Conservation (phyloP, 2,888 invertebrate genomes). For the Drosophila percnosoma region DNA sequence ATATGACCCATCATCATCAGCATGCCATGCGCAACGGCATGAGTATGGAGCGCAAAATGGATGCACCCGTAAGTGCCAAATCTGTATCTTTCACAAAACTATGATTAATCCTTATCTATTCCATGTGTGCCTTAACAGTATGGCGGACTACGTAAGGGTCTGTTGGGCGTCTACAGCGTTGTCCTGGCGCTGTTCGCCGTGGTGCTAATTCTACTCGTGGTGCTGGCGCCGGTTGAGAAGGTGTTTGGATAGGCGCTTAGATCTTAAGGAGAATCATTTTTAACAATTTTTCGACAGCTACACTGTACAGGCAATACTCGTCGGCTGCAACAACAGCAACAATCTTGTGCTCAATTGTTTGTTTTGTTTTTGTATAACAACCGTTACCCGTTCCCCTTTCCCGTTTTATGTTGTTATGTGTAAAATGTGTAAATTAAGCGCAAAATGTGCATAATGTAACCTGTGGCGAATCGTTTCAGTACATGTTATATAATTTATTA, state of each 20-base stretch:
- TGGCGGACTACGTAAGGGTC: slow-evolving; percentile 90
- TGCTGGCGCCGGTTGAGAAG: slow-evolving; percentile 90
- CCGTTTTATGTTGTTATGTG: slow-evolving; percentile 68
- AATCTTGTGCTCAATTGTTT: slow-evolving; percentile 43
- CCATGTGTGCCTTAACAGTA: slow-evolving; percentile 86
- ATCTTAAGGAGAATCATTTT: slow-evolving; percentile 9
- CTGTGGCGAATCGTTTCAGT: slow-evolving; percentile 63
- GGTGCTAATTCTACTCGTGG: slow-evolving; percentile 90
- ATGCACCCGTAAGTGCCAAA: slow-evolving; percentile 89
- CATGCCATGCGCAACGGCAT: slow-evolving; percentile 87
- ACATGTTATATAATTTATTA: slow-evolving; percentile 80
- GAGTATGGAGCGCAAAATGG: slow-evolving; percentile 89
- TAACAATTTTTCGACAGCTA: slow-evolving; percentile 26
- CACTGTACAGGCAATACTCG: slow-evolving; percentile 36
- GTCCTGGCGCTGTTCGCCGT: slow-evolving; percentile 89
- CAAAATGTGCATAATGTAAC: slow-evolving; percentile 57
- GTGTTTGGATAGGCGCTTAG: slow-evolving; percentile 84
- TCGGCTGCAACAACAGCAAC: slow-evolving; percentile 26
- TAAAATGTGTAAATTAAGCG: slow-evolving; percentile 51
- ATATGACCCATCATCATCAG: slow-evolving; percentile 86
- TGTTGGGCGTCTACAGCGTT: slow-evolving; percentile 92
- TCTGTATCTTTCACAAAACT: neutral
- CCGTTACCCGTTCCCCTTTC: slow-evolving; percentile 15
- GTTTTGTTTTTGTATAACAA: slow-evolving; percentile 12
- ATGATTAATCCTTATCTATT: neutral